A percentile compares a stretch with the other conserved stretches of the same genome.
These are phyloP conservation scores for Cercocebus atys DNA, from an alignment of 2,113 vertebrate genomes.

Conservation along the genomic window DNA sequence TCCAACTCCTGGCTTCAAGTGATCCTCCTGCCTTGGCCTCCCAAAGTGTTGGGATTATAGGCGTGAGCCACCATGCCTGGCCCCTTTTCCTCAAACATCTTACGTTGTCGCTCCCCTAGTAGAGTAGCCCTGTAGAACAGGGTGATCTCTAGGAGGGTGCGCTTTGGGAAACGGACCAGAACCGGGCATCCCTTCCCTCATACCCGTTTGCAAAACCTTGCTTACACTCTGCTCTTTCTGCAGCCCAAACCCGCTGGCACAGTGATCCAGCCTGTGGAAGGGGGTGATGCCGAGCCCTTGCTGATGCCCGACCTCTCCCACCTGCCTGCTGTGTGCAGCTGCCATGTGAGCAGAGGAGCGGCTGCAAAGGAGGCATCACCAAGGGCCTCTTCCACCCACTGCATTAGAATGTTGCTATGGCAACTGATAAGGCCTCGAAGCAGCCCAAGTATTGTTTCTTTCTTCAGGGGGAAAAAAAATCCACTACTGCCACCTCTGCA, in stretches of 20 bases:
- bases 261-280: neutral
- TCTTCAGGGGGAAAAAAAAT: neutral
- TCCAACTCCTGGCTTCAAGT: no score
- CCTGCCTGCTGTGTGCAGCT: neutral
- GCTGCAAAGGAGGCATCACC: neutral
- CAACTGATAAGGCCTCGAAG: slow-evolving; percentile 44
- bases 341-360: neutral
- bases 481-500: neutral
- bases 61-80: no score
- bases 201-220: neutral
- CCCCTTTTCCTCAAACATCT: neutral
- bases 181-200: neutral
- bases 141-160: neutral
- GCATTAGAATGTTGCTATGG: slow-evolving; percentile 55
- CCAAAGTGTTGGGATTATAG: no score
- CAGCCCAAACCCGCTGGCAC: neutral
- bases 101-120: neutral
- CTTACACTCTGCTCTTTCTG: neutral
- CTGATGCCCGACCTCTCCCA: neutral
- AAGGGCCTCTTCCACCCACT: neutral
- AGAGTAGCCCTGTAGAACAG: neutral
- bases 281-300: no score
- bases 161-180: neutral
- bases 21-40: no score
- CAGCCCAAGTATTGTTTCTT: slow-evolving; percentile 35